Conservation (phyloP, 2,113 vertebrate species). For the Lates calcarifer region DNA sequence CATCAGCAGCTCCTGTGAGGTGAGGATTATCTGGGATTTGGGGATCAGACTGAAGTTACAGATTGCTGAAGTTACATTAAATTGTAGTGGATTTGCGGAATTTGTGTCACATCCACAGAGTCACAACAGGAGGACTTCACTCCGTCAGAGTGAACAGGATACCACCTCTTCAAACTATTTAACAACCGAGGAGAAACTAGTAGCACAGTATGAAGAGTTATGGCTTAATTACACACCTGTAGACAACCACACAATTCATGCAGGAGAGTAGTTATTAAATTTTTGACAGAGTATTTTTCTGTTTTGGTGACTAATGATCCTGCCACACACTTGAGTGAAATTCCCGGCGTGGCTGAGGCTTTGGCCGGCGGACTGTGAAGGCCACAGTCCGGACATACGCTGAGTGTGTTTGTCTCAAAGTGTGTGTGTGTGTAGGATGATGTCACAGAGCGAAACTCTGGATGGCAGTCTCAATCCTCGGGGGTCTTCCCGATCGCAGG, state of each 20-base stretch:
- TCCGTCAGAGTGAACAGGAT: slow-evolving; percentile 15
- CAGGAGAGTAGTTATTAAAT: slow-evolving; percentile 55
- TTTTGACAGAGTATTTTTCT: slow-evolving; percentile 60
- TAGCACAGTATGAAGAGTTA: slow-evolving; percentile 42
- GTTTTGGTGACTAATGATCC: slow-evolving; percentile 62
- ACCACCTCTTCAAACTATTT: slow-evolving; percentile 22
- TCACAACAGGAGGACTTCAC: slow-evolving; percentile 17
- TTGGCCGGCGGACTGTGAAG: slow-evolving; percentile 70
- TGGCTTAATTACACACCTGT: slow-evolving; percentile 44
- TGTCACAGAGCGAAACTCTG: slow-evolving; percentile 10
- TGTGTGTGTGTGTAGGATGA: slow-evolving; percentile 17
- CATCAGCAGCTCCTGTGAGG: slow-evolving; percentile 40
- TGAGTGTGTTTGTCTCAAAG: not conserved
- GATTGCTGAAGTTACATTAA: slow-evolving; percentile 53
- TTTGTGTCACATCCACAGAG: slow-evolving; percentile 30
- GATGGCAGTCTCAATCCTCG: slow-evolving; percentile 19
- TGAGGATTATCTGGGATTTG: slow-evolving; percentile 57
- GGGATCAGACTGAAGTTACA: slow-evolving; percentile 38
- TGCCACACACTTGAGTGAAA: slow-evolving; percentile 75
- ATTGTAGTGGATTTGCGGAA: slow-evolving; percentile 48
- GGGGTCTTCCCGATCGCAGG: slow-evolving; percentile 27
- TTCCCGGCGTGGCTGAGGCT: slow-evolving; percentile 71
- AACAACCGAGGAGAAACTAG: slow-evolving; percentile 24
- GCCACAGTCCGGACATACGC: slow-evolving; percentile 22
- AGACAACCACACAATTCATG: slow-evolving; percentile 43